Evolutionary conservation across 2,797 vertebrate genomes (phyloP), one percentile per base, ranked within the genome.

Genomic region (Phyllotis vaccarum): DNA sequence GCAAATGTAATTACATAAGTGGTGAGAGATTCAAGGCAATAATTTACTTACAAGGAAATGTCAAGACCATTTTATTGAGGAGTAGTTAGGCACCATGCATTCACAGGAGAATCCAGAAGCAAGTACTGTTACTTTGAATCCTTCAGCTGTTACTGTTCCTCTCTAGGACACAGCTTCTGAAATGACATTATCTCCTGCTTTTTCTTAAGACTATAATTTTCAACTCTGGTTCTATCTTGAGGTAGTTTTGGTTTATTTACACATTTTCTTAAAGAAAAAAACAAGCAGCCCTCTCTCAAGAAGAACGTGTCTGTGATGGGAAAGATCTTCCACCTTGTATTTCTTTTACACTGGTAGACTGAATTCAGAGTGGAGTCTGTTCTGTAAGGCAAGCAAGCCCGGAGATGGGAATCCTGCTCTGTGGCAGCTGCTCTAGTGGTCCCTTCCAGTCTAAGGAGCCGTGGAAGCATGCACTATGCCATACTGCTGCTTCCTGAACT

Each of bases 181-280:
- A 85, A 78, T 89, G 56, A 96, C 89, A 95, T 87, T 6, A 79
- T 90, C 5, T 87, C 58, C 54, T 94, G 1, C 93, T 93, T 82
- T 54, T 12, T 85, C 43, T 34, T 43, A 85, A 81, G 89, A 82
- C 58, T 29, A 3, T 81, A 46, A 82, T 96, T 95, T 43, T 91
- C 82, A 93, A 85, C 52, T 22, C 64, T 66, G 17, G 10, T 34
- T 96, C 24, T 60, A 72, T 37, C 75, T 91, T 68, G 60, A 58
- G 80, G 81, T 40, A 31, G 64, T 54, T 95, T 74, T 93, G 54
- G 34, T 17, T 90, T 62, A 74, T 66, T 34, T 24, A 81, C 29
- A 74, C 58, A 29, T 86, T 91, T 34, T 58, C 74, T 74, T 93
- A 66, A 80, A 93, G 46, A 52, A 95, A 96, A 90, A 14, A 54